These are phyloP conservation scores for Lissonota sp. DNA, from an alignment of 2,888 invertebrate species.

Conservation along the genomic window DNA sequence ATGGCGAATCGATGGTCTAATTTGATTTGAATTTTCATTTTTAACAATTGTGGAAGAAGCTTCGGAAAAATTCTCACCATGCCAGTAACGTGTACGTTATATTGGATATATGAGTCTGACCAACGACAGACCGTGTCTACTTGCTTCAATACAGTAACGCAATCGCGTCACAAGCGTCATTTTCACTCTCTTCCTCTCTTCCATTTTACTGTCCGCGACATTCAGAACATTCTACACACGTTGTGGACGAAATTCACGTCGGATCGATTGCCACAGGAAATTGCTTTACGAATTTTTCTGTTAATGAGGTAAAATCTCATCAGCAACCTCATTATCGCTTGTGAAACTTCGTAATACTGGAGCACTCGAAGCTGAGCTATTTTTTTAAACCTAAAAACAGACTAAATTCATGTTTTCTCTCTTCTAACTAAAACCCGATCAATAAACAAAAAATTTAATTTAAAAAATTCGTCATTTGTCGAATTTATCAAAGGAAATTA, in stretches of 20 bases:
- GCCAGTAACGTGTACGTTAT: too few species aligned
- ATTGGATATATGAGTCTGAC: slow-evolving; percentile 15
- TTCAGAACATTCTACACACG: not conserved
- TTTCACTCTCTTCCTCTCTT: not conserved
- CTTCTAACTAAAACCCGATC: too few species aligned
- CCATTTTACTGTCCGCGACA: not conserved
- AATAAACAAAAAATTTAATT: too few species aligned
- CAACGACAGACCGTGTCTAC: slow-evolving; percentile 29
- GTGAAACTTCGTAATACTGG: not conserved
- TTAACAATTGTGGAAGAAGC: too few species aligned
- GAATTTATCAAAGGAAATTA: too few species aligned
- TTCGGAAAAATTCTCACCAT: too few species aligned
- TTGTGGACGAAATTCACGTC: not conserved
- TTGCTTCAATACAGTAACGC: slow-evolving; percentile 5
- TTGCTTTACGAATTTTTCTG: slow-evolving; percentile 7
- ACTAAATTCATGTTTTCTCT: too few species aligned
- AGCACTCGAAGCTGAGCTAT: not conserved
- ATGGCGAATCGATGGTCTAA: too few species aligned
- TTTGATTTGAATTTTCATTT: too few species aligned
- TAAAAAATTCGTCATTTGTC: too few species aligned
- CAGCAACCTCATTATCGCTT: slow-evolving; percentile 15
- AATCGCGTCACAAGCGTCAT: slow-evolving; percentile 12
- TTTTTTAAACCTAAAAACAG: too few species aligned
- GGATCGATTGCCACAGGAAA: slow-evolving; percentile 22
- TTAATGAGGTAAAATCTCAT: slow-evolving; percentile 3